A percentile compares a stretch with the other conserved stretches of the same genome.
Conservation (phyloP, 2,888 invertebrate genomes). For the Metopia argyrocephala region DNA sequence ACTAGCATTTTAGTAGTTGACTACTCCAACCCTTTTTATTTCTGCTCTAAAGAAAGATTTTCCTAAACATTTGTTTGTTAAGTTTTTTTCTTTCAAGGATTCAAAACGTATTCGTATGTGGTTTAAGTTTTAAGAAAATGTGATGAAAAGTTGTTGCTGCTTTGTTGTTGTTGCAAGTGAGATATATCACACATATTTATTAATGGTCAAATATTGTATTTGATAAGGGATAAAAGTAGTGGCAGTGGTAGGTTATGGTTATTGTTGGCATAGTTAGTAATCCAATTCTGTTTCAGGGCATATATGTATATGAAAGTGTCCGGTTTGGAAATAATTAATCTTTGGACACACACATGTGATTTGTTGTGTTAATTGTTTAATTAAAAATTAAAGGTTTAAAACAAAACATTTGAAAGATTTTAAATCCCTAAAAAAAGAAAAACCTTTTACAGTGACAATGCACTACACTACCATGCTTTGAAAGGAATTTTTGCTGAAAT, state of each 20-base stretch:
- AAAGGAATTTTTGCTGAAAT: no score
- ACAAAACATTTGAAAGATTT: not conserved
- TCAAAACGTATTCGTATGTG: not conserved
- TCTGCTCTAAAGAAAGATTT: not conserved
- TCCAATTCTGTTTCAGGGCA: no score
- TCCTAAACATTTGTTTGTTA: constrained; percentile 36
- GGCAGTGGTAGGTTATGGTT: no score
- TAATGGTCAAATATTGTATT: constrained; percentile 21
- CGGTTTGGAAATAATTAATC: constrained; percentile 77
- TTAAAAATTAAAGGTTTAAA: not conserved
- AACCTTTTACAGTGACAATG: no score
- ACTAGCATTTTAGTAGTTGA: not conserved
- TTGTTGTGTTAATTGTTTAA: constrained; percentile 75
- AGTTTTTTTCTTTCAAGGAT: not conserved
- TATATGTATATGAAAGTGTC: constrained; percentile 63
- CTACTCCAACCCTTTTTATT: not conserved
- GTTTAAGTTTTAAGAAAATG: not conserved
- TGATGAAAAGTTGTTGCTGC: not conserved
- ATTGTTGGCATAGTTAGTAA: no score
- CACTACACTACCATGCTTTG: no score
- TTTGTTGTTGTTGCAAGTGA: not conserved
- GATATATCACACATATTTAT: constrained; percentile 1
- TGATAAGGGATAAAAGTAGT: constrained; percentile 25
- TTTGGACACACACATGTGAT: constrained; percentile 69
- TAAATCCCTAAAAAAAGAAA: no score